Base-by-base conservation (phyloP, 2,888 invertebrate genomes). In the Cylloceria caligata region DNA sequence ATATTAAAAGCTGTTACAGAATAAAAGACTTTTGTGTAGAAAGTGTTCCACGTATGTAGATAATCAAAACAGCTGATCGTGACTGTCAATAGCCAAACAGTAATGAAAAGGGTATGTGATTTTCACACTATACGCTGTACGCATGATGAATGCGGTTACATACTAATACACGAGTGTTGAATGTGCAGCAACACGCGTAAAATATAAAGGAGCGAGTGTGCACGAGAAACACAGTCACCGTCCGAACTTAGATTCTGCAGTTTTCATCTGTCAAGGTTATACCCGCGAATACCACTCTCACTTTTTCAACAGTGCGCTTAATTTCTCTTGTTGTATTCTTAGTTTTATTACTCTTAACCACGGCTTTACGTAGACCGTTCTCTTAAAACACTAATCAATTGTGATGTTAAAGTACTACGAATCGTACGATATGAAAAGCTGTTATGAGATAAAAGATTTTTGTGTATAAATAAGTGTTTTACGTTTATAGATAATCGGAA, bases 31-130 rank as follows among this genome's bases (percentile, higher is more conserved):
- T 16, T 34, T 9, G 60, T 3, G 30, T 34, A 24, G 36, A 69
- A 55, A 24, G 21, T 52, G 36, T 27, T 69, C 55, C 69, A 69
- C 69, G 52, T 69, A 60, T 34, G 60, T 19, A 9, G 16, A 21
- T 9, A 30, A 5, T 36, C 16, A 11, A 39, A 55, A 42, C 69
- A 69, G 69, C 69, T 69, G 69, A 69, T 19, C 16, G 39, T 7
- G 7, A 69, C 52, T 69, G 69, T 55, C 69, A 69, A 39, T 30
- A n/a, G n/a, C n/a, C n/a, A n/a, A n/a, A n/a, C 67, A 49, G 52
- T 36, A 49, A 21, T 65, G 65, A 65, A n/a, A n/a, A 57, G 30
- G 57, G n/a, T 57, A 30, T 27, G 57, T n/a, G 57, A 30, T 30
- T 57, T 30, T 30, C 27, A 27, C 57, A 30, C 30, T 30, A n/a